Evolutionary conservation across 1,140 invertebrate species (phyloP), one percentile per base, ranked within the genome.

Genomic region (Zaprionus kolodkinae): DNA sequence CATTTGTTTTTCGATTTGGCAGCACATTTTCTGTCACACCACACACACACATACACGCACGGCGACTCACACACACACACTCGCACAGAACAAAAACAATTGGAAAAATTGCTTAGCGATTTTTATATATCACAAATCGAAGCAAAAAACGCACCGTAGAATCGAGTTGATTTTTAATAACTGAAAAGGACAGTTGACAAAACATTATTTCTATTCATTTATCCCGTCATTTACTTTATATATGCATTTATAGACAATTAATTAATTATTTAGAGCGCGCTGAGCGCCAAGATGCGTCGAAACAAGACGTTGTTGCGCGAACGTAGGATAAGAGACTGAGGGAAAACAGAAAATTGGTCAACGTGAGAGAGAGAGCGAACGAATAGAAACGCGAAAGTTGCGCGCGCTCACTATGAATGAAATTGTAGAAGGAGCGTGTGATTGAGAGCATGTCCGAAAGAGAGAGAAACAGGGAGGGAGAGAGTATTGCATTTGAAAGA

Each of bases 1-100:
- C 70, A 79, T 80, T 76, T 76, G 35, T 65, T 40, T 57, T 62
- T 67, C 56, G 38, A 72, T 63, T 66, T 76, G 74, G 62, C 74
- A 72, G 69, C 81, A 85, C 81, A 85, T 84, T 88, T 87, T 80
- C 68, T 84, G 84, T 89, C 83, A 67, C 76, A 81, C 72, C 52
- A 33, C 63, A 66, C 70, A 73, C 57, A 65, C 71, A 80, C 38
- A 40, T 13, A 10, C 59, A 33, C 60, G 79, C 68, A 67, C 54
- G 27, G 64, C 35, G 60, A 63, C 71, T 59, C 68, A 71, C 54
- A 62, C 72, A 85, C 36, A 55, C 35, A 11, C 60, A 36, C 35
- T 33, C 33, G 15, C 59, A 59, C 33, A 30, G 15, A 70, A 80
- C 43, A 72, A 69, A 77, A 62, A 78, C 55, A 80, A 45, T 45